Base-by-base conservation (phyloP, 35 echinoderm and acorn worm genomes). In the Hemicentrotus pulcherrimus region DNA sequence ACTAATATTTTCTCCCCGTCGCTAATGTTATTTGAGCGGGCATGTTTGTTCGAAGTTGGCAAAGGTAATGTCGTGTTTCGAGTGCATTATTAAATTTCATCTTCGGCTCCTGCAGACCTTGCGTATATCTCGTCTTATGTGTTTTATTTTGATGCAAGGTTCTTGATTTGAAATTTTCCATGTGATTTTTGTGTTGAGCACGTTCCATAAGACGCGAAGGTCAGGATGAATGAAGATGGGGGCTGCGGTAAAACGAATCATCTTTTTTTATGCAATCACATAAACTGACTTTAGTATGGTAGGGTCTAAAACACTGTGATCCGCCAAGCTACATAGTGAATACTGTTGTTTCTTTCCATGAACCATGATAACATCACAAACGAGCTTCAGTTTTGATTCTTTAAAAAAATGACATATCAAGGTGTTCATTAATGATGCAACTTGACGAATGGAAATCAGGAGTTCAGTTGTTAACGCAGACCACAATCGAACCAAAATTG, bases 21-120 rank as follows among this genome's bases (percentile, higher is more conserved):
- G 19, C 65, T 78, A 78, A 78, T 78, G 65, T 78, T 78, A 78
- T 78, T 78, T 78, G 65, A 22, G 65, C 22, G 65, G 7, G 65
- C 65, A 78, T 78, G 65, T 78, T 78, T 78, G 65, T 78, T 78
- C 7, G 65, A 78, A 78, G 65, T 78, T 78, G 65, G 65, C 65
- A 78, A 59, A 59, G 65, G 65, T 78, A 78, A 78, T 78, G 65
- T 28, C 65, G 15, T 78, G 65, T 78, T 78, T 78, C 65, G 65
- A 78, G 28, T n/a, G 65, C 28, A 78, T 78, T 78, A 78, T 78
- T 78, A 78, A 78, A 78, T 78, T 78, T 78, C 65, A 22, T 78
- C 65, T 78, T 78, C 65, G 65, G 24, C 65, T 78, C 4, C 65
- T 28, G 6, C 65, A 78, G 65, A 78, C 65, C 65, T n/a, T 78